phyloP scores from a whole-genome alignment of 1,140 invertebrate genomes.

The Saxidomus purpurata region DNA sequence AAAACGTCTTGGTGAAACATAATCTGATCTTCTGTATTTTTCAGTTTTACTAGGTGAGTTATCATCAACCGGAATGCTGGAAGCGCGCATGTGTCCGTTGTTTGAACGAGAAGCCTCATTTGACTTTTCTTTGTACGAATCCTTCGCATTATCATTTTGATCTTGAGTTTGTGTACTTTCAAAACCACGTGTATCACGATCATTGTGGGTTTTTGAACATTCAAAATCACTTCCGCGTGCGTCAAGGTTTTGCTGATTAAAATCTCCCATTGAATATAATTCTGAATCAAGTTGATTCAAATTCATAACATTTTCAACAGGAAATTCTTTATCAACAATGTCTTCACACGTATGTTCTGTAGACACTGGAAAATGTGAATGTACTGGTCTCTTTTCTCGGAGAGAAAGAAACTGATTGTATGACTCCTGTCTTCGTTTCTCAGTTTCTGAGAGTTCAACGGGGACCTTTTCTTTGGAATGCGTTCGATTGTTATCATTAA shows the following conservation, averaged over 20 bases:
- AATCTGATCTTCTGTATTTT: not conserved
- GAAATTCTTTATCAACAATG: not conserved
- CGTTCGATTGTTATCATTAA: not conserved
- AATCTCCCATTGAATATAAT: too few species aligned
- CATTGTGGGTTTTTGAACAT: too few species aligned
- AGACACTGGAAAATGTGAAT: not conserved
- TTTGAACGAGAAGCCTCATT: not conserved
- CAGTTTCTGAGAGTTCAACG: not conserved
- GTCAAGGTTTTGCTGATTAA: too few species aligned
- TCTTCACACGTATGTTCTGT: not conserved
- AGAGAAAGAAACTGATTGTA: slow-evolving; percentile 35
- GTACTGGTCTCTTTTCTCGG: slow-evolving; percentile 27
- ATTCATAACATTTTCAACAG: too few species aligned
- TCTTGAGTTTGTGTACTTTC: too few species aligned
- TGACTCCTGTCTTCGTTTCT: slow-evolving; percentile 30
- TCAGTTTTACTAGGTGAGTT: not conserved
- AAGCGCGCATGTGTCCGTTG: not conserved
- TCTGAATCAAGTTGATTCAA: too few species aligned
- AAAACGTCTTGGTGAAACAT: slow-evolving; percentile 60
- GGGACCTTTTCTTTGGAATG: slow-evolving; percentile 12
- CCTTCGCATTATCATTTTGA: not conserved
- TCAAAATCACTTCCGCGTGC: too few species aligned
- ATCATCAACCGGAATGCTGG: not conserved
- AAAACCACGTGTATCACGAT: too few species aligned
- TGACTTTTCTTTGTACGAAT: not conserved